A percentile compares a stretch with the other conserved stretches of the same genome.
phyloP scores from a whole-genome alignment of 1,140 invertebrate species.

The Limonius californicus region DNA sequence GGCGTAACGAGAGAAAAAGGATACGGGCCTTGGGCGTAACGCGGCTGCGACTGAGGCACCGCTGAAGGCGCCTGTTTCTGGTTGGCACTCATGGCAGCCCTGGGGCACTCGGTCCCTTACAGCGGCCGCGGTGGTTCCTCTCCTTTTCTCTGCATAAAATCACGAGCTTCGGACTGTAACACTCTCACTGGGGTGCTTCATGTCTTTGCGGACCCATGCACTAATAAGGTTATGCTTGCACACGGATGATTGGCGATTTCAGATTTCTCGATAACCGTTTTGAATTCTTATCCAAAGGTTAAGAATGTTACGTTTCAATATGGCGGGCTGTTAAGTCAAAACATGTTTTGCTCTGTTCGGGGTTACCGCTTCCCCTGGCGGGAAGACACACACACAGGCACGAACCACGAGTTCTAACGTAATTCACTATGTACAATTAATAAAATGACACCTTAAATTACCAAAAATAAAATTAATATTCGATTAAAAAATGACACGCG shows the following conservation, averaged over 20 bases:
- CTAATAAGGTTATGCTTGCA: constrained; percentile 17
- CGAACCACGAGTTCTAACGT: not conserved
- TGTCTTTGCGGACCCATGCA: constrained; percentile 26
- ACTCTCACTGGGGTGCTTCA: constrained; percentile 24
- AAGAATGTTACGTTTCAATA: constrained; percentile 43
- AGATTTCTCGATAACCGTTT: constrained; percentile 30
- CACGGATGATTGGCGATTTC: constrained; percentile 27
- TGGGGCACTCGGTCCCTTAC: constrained; percentile 38
- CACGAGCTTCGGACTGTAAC: constrained; percentile 36
- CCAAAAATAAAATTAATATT: constrained; percentile 38
- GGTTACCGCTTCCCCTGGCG: constrained; percentile 18
- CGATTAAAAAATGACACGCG: constrained; percentile 47
- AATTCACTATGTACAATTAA: constrained; percentile 13
- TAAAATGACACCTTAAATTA: constrained; percentile 34
- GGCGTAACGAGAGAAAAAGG: constrained; percentile 41
- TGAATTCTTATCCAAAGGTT: constrained; percentile 46
- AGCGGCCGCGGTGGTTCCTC: constrained; percentile 40
- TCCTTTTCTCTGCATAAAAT: constrained; percentile 44
- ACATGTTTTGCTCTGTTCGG: constrained; percentile 36
- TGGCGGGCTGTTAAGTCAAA: constrained; percentile 47
- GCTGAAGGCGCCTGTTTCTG: constrained; percentile 44
- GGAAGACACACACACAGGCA: not conserved
- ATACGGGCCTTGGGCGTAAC: constrained; percentile 40
- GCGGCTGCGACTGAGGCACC: constrained; percentile 36
- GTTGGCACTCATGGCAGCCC: constrained; percentile 44